Evolutionary conservation across 2,888 invertebrate species (phyloP).

Genomic region (Hololepta plana): DNA sequence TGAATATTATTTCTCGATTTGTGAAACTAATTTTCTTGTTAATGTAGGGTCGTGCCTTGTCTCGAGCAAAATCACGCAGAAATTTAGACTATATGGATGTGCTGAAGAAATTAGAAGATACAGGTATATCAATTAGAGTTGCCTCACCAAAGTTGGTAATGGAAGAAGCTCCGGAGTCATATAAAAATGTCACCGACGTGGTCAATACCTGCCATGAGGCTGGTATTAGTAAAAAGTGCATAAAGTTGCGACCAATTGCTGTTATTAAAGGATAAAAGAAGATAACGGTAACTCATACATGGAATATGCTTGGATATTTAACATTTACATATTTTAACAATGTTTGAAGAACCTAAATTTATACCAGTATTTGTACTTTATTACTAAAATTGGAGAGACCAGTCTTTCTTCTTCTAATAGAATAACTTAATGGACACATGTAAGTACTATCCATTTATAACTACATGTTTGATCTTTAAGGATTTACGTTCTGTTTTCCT

Average conservation of each 20-base stretch:
- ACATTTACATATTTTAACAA: no score
- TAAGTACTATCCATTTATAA: no score
- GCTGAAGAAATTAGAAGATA: constrained; percentile 57
- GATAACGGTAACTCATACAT: no score
- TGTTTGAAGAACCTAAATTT: no score
- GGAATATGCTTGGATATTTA: no score
- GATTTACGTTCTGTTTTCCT: no score
- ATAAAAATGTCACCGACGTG: constrained; percentile 98
- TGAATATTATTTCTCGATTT: constrained; percentile 1
- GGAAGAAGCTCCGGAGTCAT: constrained; percentile 99
- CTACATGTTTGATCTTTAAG: no score
- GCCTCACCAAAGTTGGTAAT: constrained; percentile 98
- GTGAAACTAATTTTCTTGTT: constrained; percentile 7
- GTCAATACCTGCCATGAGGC: constrained; percentile 96
- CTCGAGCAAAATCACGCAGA: constrained; percentile 90
- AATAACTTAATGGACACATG: no score
- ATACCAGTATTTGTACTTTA: no score
- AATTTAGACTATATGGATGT: constrained; percentile 91
- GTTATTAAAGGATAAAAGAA: constrained; percentile 77
- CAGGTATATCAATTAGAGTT: constrained; percentile 89
- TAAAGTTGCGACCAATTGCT: constrained; percentile 92
- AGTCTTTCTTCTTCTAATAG: no score
- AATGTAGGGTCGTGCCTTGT: constrained; percentile 81
- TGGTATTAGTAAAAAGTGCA: constrained; percentile 91
- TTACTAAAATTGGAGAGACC: no score